phyloP scores from a whole-genome alignment of 2,888 invertebrate genomes.

The Gymnoscelis rufifasciata region DNA sequence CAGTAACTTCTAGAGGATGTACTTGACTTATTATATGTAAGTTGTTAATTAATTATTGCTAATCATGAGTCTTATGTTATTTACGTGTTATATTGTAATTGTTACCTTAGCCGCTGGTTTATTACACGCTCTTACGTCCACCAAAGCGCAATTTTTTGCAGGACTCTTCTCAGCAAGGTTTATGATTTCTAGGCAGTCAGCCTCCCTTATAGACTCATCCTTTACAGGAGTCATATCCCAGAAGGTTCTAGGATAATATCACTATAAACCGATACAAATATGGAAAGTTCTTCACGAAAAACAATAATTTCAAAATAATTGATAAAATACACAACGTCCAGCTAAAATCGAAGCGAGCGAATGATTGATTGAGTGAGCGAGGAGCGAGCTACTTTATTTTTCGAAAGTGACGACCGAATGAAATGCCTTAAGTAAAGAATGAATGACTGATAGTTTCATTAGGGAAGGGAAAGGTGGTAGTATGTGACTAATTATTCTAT shows the following conservation, averaged over 20 bases:
- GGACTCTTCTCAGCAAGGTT: slow-evolving; percentile 72
- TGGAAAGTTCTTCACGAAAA: slow-evolving; percentile 6
- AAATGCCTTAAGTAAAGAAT: too few relatives aligned
- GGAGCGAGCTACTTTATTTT: too few relatives aligned
- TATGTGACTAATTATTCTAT: too few relatives aligned
- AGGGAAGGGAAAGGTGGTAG: too few relatives aligned
- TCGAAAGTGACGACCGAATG: too few relatives aligned
- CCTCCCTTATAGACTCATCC: slow-evolving; percentile 71
- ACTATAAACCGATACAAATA: slow-evolving; percentile 13
- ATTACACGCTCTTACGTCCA: slow-evolving; percentile 84
- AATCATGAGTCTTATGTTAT: background rate
- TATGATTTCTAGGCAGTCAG: slow-evolving; percentile 69
- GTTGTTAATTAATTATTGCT: background rate
- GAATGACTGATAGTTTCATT: too few relatives aligned
- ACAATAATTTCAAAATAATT: slow-evolving; percentile 17
- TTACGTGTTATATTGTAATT: slow-evolving; percentile 3
- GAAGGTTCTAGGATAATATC: slow-evolving; percentile 10
- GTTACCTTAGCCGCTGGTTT: slow-evolving; percentile 83
- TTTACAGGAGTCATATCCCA: slow-evolving; percentile 76
- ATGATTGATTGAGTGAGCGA: background rate
- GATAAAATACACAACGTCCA: slow-evolving; percentile 19
- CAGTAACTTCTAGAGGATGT: too few relatives aligned
- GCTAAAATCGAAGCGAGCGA: slow-evolving; percentile 42
- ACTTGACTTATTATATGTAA: too few relatives aligned
- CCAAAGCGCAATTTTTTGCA: slow-evolving; percentile 68